Evolutionary conservation across 2,888 invertebrate genomes (phyloP), one percentile per base, ranked within the genome.

Genomic region (Patella pellucida): DNA sequence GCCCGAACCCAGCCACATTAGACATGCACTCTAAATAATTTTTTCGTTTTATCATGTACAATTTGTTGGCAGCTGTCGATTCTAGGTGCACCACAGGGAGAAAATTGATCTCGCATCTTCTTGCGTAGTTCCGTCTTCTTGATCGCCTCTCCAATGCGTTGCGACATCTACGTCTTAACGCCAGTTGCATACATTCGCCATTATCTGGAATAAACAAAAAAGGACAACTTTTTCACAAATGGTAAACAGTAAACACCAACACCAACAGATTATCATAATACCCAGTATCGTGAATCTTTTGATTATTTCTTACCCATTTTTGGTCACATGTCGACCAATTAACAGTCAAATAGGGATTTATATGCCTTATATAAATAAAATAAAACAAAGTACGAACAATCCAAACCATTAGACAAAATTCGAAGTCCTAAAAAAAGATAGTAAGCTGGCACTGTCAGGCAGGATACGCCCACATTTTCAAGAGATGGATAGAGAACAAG

Each of bases 51-150:
- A 75, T 41, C 80, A 82, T 74, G 80, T 77, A 78, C 27, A 77
- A 56, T 69, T 81, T 79, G 16, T 69, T 71, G 68, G 77, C 79
- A 2, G 54, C 52, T 72, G 84, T 83, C 52, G 82, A 79, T 50
- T 84, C 84, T 41, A 86, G 79, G 74, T 90, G 91, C 31, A 92
- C 92, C 70, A 92, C 86, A 0, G 92, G 92, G 31, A 92, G 87
- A 82, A 92, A 92, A 84, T 92, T 91, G 78, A 92, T 89, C 85
- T 92, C 92, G 83, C 92, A 92, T 41, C 91, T 83, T 67, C 87
- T 81, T 41, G 88, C 89, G 78, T 87, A 88, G 78, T 89, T 89
- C 16, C 87, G 85, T 52, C 85, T 84, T 71, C 86, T 78, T 16
- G 83, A 81, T 3, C 86, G 82, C 23, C 87, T 79, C 77, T 90